phyloP scores from a whole-genome alignment of 2,113 vertebrate species.

The Poeciliopsis prolifica region DNA sequence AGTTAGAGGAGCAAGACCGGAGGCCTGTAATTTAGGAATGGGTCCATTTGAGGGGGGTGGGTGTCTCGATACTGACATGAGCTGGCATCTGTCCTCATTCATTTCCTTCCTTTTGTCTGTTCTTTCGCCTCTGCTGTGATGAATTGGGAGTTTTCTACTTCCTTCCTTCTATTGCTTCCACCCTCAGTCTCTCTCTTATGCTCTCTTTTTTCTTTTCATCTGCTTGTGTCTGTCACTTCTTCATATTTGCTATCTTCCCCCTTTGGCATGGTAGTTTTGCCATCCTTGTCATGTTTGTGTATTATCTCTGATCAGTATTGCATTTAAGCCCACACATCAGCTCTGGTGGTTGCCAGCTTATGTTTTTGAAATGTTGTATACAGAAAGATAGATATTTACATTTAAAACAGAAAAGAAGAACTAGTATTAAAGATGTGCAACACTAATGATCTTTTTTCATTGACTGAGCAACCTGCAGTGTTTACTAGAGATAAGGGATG shows the following conservation, averaged over 20 bases:
- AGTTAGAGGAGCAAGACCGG: constrained; percentile 37
- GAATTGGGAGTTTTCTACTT: constrained; percentile 54
- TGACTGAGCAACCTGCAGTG: constrained; percentile 5
- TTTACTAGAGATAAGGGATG: not conserved
- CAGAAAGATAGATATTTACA: constrained; percentile 4
- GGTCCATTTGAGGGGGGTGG: constrained; percentile 48
- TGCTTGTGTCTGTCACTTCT: constrained; percentile 14
- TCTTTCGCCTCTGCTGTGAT: constrained; percentile 47
- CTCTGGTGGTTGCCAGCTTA: constrained; percentile 22
- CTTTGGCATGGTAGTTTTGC: constrained; percentile 42
- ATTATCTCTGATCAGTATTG: constrained; percentile 68
- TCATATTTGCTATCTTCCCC: constrained; percentile 38
- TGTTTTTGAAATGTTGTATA: constrained; percentile 8
- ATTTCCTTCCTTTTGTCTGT: constrained; percentile 73
- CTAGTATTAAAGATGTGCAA: not conserved
- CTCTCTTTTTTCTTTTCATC: constrained; percentile 16
- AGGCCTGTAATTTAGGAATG: constrained; percentile 54
- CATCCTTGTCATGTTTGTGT: constrained; percentile 58
- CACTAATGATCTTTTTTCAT: not conserved
- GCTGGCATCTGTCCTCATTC: constrained; percentile 58
- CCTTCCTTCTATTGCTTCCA: constrained; percentile 34
- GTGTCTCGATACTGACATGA: constrained; percentile 57
- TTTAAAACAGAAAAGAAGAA: not conserved
- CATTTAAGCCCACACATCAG: constrained; percentile 45
- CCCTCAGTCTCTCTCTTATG: constrained; percentile 3